phyloP scores from a whole-genome alignment of 2,797 vertebrate genomes.

The Semotilus atromaculatus region DNA sequence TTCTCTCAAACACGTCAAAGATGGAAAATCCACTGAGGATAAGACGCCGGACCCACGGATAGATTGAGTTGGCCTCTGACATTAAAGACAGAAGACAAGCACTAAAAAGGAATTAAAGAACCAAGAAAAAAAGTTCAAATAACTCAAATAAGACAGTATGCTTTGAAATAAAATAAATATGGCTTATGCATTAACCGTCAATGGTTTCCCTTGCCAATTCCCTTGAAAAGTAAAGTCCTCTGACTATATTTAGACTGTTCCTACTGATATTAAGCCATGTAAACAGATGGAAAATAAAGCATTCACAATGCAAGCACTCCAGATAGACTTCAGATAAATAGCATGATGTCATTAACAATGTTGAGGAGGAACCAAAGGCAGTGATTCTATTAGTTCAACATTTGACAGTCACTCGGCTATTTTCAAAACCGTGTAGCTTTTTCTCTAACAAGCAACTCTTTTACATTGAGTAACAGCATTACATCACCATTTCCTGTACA shows the following conservation, averaged over 20 bases:
- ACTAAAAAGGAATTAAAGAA: constrained; percentile 56
- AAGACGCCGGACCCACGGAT: constrained; percentile 60
- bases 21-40: constrained; percentile 57
- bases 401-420: neutral
- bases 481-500: neutral
- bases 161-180: neutral
- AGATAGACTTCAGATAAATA: constrained; percentile 2
- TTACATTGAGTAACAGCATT: neutral
- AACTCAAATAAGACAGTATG: neutral
- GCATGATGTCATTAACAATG: neutral
- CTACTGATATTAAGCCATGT: neutral
- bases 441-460: neutral
- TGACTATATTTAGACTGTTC: neutral
- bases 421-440: neutral
- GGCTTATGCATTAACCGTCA: neutral
- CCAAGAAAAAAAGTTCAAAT: constrained; percentile 35
- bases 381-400: neutral
- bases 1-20: constrained; percentile 69
- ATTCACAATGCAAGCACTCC: neutral
- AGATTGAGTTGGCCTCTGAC: constrained; percentile 62
- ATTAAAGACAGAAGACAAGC: constrained; percentile 50
- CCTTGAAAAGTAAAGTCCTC: constrained; percentile 8
- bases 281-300: neutral
- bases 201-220: neutral
- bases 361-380: neutral